Evolutionary conservation across 2,113 vertebrate genomes (phyloP).

Genomic region (Camarhynchus parvulus): DNA sequence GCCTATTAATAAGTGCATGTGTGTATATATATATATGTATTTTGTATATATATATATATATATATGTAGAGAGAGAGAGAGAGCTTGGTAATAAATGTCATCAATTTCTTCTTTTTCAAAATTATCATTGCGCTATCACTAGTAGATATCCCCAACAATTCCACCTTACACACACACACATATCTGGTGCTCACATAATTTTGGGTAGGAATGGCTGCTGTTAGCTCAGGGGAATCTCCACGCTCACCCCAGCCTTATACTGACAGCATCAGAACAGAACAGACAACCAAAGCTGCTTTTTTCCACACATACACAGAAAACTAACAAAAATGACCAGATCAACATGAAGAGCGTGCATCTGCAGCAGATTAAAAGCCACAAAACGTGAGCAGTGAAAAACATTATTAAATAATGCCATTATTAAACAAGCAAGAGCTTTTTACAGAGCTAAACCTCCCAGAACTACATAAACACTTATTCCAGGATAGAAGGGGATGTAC

Average conservation of each 20-base stretch:
- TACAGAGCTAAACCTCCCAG: neutral
- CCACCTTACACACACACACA: neutral
- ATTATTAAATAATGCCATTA: neutral
- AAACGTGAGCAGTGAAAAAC: neutral
- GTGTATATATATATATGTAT: neutral
- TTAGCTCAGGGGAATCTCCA: neutral
- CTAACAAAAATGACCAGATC: neutral
- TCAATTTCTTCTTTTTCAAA: constrained; percentile 2
- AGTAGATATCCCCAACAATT: constrained; percentile 31
- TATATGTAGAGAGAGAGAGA: neutral
- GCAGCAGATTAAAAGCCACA: neutral
- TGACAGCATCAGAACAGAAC: neutral
- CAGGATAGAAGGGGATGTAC: neutral
- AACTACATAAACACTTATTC: neutral
- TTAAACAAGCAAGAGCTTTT: neutral
- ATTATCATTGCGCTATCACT: neutral
- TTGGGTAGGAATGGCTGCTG: neutral
- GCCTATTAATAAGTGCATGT: constrained; percentile 1
- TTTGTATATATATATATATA: neutral
- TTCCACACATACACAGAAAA: neutral
- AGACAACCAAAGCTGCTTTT: neutral
- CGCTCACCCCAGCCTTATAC: neutral
- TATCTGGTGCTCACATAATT: neutral
- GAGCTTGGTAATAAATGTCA: neutral
- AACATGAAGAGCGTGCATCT: neutral